These are phyloP conservation scores for Selenia dentaria DNA, from an alignment of 2,888 invertebrate species.

Conservation along the genomic window DNA sequence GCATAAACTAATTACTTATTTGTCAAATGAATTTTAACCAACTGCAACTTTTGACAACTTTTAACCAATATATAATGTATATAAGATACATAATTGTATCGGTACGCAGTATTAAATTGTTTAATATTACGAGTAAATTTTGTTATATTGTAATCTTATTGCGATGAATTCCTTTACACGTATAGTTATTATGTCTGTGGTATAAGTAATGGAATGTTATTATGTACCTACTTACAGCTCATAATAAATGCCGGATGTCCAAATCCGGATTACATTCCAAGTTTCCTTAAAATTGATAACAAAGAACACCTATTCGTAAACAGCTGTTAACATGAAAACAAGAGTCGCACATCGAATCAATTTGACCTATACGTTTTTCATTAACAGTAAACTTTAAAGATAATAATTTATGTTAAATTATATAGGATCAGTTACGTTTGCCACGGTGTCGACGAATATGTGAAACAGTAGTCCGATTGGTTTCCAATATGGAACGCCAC, in stretches of 20 bases:
- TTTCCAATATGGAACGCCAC: constrained; percentile 43
- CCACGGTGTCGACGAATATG: constrained; percentile 21
- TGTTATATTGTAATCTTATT: too few species aligned
- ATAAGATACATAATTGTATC: too few species aligned
- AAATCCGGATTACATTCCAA: constrained; percentile 1
- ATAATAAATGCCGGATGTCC: neutral
- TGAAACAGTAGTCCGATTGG: constrained; percentile 15
- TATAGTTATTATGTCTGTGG: neutral
- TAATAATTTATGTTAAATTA: too few species aligned
- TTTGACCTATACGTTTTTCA: neutral
- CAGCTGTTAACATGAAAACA: constrained; percentile 37
- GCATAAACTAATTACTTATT: too few species aligned
- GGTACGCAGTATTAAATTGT: too few species aligned
- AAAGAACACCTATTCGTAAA: constrained; percentile 27
- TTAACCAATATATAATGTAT: too few species aligned
- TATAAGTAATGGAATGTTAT: neutral
- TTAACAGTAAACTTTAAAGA: too few species aligned
- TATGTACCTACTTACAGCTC: neutral
- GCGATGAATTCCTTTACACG: too few species aligned
- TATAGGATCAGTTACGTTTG: constrained; percentile 7
- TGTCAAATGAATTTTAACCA: too few species aligned
- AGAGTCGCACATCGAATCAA: constrained; percentile 9
- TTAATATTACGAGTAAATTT: too few species aligned
- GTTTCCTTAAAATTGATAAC: constrained; percentile 17
- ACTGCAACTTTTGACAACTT: too few species aligned